Conservation (phyloP, 2,888 invertebrate species). For the Cecidostiba fungosa region DNA sequence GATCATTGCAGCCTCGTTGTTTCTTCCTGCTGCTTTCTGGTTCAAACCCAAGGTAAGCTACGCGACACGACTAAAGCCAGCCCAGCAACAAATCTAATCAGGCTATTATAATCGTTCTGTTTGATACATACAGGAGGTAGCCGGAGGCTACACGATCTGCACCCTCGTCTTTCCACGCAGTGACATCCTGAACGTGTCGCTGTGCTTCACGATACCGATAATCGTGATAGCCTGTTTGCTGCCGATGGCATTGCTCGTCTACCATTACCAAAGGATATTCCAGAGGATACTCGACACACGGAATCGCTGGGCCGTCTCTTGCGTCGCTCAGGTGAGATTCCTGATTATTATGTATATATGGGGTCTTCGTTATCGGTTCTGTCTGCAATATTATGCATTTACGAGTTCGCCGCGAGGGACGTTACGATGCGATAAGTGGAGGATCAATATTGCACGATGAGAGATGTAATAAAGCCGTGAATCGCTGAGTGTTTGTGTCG, state of each 20-base stretch:
- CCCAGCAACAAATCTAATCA: no score
- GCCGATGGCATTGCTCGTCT: slow-evolving; percentile 82
- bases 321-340: slow-evolving; percentile 76
- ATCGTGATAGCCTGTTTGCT: slow-evolving; percentile 81
- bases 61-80: background rate
- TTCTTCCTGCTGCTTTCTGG: slow-evolving; percentile 82
- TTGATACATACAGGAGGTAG: slow-evolving; percentile 65
- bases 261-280: slow-evolving; percentile 82
- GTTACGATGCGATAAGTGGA: background rate
- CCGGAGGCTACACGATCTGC: slow-evolving; percentile 78
- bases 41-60: slow-evolving; percentile 77
- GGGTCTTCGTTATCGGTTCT: background rate
- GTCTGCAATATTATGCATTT: background rate
- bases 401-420: background rate
- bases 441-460: background rate
- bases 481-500: no score
- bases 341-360: background rate
- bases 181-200: slow-evolving; percentile 80
- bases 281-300: slow-evolving; percentile 81
- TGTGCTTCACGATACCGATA: slow-evolving; percentile 81
- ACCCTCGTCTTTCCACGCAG: slow-evolving; percentile 82
- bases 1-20: slow-evolving; percentile 80
- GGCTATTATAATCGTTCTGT: background rate
- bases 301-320: slow-evolving; percentile 81
- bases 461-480: background rate